These are phyloP conservation scores for Nomada ferruginata DNA, from an alignment of 2,888 invertebrate genomes.

Conservation along the genomic window DNA sequence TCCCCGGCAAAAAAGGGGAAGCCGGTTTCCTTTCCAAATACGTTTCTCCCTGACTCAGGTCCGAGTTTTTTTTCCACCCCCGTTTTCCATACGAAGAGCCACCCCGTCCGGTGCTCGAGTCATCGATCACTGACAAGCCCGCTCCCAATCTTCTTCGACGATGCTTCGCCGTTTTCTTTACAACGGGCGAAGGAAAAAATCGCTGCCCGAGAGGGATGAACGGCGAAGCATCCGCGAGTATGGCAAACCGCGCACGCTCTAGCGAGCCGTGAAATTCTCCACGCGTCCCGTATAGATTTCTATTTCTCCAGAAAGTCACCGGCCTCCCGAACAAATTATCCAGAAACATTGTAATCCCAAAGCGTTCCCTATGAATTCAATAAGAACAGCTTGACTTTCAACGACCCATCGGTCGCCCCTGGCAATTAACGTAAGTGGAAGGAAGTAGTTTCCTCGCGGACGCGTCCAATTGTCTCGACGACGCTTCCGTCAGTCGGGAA, in stretches of 20 bases:
- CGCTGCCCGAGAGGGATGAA: slow-evolving; percentile 30
- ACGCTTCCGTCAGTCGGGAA: slow-evolving; percentile 13
- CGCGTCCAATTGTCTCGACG: slow-evolving; percentile 24
- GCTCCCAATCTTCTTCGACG: slow-evolving; percentile 46
- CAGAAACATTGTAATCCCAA: background rate
- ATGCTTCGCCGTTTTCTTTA: slow-evolving; percentile 42
- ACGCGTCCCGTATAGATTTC: slow-evolving; percentile 79
- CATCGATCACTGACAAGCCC: slow-evolving; percentile 69
- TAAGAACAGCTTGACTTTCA: background rate
- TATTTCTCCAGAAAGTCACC: slow-evolving; percentile 22
- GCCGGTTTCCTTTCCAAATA: background rate
- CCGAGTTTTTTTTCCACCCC: slow-evolving; percentile 11
- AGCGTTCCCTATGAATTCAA: background rate
- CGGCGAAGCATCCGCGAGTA: slow-evolving; percentile 29
- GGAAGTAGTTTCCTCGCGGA: slow-evolving; percentile 29
- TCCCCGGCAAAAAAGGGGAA: background rate
- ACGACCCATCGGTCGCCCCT: background rate
- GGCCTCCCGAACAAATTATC: background rate
- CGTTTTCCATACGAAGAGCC: slow-evolving; percentile 41
- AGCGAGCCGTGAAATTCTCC: slow-evolving; percentile 75
- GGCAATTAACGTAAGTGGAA: slow-evolving; percentile 13
- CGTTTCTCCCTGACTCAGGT: slow-evolving; percentile 14
- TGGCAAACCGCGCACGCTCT: slow-evolving; percentile 63
- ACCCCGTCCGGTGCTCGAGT: slow-evolving; percentile 11
- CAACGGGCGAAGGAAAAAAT: slow-evolving; percentile 38